Evolutionary conservation across 1,140 invertebrate genomes (phyloP).

Genomic region (Charaxes varanes): DNA sequence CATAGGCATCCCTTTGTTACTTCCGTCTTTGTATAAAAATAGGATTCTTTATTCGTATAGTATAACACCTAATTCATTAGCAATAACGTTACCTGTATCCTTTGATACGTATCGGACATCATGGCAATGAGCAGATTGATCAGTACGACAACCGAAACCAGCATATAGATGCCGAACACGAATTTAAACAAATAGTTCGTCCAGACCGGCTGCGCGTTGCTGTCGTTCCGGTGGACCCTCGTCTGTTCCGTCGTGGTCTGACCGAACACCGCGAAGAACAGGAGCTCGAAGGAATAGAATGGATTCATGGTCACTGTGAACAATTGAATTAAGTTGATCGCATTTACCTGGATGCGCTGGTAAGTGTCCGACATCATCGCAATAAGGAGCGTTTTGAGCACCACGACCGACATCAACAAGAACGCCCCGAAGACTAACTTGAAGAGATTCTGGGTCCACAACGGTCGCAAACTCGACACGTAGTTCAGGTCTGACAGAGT

Average conservation of each 20-base stretch:
- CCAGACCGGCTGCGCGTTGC: constrained; percentile 80
- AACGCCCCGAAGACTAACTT: constrained; percentile 95
- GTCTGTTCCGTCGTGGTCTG: constrained; percentile 92
- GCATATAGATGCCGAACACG: constrained; percentile 94
- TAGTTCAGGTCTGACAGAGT: constrained; percentile 89
- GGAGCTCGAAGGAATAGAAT: constrained; percentile 93
- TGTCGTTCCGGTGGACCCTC: constrained; percentile 77
- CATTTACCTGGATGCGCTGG: constrained; percentile 92
- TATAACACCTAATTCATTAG: constrained; percentile 1
- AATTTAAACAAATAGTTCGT: constrained; percentile 88
- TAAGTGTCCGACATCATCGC: constrained; percentile 99
- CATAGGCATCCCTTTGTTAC: too few relatives aligned
- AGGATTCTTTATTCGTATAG: background rate
- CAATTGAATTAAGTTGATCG: constrained; percentile 56
- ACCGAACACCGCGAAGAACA: constrained; percentile 99
- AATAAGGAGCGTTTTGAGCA: constrained; percentile 98
- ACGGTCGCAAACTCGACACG: constrained; percentile 77
- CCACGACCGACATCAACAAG: constrained; percentile 97
- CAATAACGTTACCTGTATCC: constrained; percentile 86
- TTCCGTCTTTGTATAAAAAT: background rate
- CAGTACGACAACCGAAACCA: constrained; percentile 98
- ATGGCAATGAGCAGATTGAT: constrained; percentile 99
- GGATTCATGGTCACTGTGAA: constrained; percentile 92
- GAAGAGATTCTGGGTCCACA: constrained; percentile 87
- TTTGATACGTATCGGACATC: constrained; percentile 99